A percentile compares a stretch with the other conserved stretches of the same genome.
phyloP scores from a whole-genome alignment of 2,888 invertebrate genomes.

The Cerastis rubricosa region DNA sequence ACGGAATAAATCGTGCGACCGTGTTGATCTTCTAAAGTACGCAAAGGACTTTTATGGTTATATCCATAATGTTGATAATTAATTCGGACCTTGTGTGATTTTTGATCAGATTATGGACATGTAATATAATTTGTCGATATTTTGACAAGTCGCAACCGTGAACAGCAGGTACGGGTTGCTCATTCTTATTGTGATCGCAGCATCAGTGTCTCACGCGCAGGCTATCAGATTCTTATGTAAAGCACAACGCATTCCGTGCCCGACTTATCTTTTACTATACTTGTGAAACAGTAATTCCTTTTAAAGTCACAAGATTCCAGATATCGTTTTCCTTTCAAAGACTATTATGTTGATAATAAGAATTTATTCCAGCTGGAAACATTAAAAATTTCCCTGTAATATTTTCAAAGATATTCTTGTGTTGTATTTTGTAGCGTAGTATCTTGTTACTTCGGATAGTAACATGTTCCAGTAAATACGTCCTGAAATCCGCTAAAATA shows the following conservation, averaged over 20 bases:
- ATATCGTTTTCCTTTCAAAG: background rate
- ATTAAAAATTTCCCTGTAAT: conserved; percentile 1
- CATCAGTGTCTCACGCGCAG: background rate
- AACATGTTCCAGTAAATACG: conserved; percentile 59
- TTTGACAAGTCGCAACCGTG: background rate
- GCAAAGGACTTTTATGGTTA: background rate
- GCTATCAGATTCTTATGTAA: background rate
- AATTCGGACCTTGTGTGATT: background rate
- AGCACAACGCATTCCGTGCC: too few species aligned
- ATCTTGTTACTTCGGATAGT: conserved; percentile 36
- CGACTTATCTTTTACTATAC: background rate
- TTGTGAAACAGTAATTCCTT: background rate
- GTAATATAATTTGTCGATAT: background rate
- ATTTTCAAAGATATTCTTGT: conserved; percentile 21
- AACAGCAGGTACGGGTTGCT: background rate
- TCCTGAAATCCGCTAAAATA: conserved; percentile 54
- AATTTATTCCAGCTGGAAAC: conserved; percentile 9
- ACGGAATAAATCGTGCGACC: too few species aligned
- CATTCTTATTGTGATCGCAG: background rate
- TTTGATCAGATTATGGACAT: background rate
- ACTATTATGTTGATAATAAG: background rate
- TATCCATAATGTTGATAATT: background rate
- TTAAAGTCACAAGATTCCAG: background rate
- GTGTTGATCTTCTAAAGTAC: background rate
- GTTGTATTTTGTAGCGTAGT: conserved; percentile 20